Percentiles rank a stretch among this genome's conserved stretches.
Conservation (phyloP, 2,888 invertebrate genomes). For the Aporophyla nigra region DNA sequence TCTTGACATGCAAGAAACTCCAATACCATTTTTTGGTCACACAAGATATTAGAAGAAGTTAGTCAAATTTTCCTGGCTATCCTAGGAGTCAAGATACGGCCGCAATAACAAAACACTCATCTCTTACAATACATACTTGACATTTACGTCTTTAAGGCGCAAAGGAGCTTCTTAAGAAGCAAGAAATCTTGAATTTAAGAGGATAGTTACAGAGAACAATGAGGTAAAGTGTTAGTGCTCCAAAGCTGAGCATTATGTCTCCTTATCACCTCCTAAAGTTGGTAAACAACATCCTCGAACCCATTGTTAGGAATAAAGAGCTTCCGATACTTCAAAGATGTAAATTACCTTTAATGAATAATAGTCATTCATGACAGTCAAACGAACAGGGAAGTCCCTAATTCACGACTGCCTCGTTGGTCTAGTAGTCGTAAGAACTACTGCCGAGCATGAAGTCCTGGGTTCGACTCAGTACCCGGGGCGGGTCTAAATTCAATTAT, state of each 20-base stretch:
- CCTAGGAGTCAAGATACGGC: neutral
- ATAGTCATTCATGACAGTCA: too few relatives aligned
- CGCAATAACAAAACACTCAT: constrained; percentile 40
- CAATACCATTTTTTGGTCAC: neutral
- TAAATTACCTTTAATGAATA: constrained; percentile 28
- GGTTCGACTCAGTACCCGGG: too few relatives aligned
- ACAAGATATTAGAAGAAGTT: neutral
- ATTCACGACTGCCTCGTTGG: too few relatives aligned
- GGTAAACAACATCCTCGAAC: constrained; percentile 29
- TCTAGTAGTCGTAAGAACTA: too few relatives aligned
- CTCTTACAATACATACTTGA: constrained; percentile 20
- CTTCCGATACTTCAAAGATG: constrained; percentile 41
- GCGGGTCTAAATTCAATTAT: too few relatives aligned
- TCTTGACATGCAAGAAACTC: neutral
- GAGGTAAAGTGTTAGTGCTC: constrained; percentile 1
- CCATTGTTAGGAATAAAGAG: neutral
- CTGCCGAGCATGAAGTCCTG: too few relatives aligned
- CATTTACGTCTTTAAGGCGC: neutral
- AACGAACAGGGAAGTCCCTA: too few relatives aligned
- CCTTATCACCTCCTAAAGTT: neutral
- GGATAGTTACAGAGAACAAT: constrained; percentile 29
- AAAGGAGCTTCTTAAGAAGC: neutral
- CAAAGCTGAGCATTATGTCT: neutral
- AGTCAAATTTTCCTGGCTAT: neutral
- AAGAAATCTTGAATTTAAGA: constrained; percentile 24